phyloP scores from a whole-genome alignment of 64 coral and sea anemone genomes.

The Pachyseris speciosa region DNA sequence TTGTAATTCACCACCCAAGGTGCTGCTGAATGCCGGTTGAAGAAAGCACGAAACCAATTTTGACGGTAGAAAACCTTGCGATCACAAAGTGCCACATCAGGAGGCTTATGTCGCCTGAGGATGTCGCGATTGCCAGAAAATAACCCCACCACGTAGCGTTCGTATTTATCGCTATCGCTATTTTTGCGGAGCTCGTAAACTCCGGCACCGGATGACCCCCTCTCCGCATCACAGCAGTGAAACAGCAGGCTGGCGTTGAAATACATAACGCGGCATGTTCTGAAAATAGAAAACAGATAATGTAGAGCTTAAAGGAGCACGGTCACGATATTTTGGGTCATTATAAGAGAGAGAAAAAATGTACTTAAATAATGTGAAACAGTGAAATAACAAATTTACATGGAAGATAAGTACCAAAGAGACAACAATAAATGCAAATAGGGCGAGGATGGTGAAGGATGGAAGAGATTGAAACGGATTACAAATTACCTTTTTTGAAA shows the following conservation, averaged over 20 bases:
- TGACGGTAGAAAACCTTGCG: no score
- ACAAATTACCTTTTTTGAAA: no score
- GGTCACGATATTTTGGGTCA: no score
- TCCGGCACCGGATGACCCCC: constrained; percentile 64
- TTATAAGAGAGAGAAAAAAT: neutral
- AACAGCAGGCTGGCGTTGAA: constrained; percentile 30
- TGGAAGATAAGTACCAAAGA: no score
- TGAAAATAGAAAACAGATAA: constrained; percentile 37
- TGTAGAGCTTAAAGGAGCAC: no score
- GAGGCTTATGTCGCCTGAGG: no score
- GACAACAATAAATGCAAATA: no score
- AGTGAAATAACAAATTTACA: no score
- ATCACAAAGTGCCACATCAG: no score
- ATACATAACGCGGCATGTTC: constrained; percentile 53
- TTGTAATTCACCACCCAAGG: neutral
- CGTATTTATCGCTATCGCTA: neutral
- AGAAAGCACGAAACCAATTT: neutral
- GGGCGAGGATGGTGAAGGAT: no score
- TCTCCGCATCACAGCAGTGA: constrained; percentile 67
- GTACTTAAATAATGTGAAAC: no score
- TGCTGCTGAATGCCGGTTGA: neutral
- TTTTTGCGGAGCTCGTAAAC: constrained; percentile 52
- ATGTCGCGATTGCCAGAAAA: constrained; percentile 73
- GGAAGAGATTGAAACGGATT: no score
- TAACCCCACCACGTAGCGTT: constrained; percentile 42